A percentile compares a stretch with the other conserved stretches of the same genome.
Conservation (phyloP, 2,888 invertebrate genomes). For the Apodemia hepburni region DNA sequence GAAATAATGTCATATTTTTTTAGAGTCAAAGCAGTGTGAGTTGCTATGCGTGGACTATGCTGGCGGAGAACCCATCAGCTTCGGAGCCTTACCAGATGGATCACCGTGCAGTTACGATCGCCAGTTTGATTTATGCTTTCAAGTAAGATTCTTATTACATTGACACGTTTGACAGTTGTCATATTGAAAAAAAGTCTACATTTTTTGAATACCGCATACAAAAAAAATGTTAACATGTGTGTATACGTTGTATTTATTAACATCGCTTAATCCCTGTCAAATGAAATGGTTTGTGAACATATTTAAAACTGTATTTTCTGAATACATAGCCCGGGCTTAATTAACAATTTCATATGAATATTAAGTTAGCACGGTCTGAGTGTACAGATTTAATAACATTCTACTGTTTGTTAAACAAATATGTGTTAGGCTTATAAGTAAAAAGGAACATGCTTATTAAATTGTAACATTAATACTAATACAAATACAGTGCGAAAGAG, state of each 20-base stretch:
- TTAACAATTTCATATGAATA: neutral
- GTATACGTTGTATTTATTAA: too few species aligned
- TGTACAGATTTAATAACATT: too few species aligned
- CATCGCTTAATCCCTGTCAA: too few species aligned
- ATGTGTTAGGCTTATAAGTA: too few species aligned
- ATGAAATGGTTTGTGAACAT: too few species aligned
- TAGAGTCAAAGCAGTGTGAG: constrained; percentile 63
- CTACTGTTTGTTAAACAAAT: too few species aligned
- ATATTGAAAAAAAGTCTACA: too few species aligned
- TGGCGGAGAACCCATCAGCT: constrained; percentile 54
- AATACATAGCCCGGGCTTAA: neutral
- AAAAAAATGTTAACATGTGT: too few species aligned
- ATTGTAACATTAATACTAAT: too few species aligned
- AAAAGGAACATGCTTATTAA: too few species aligned
- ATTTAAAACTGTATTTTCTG: neutral
- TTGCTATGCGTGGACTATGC: constrained; percentile 64
- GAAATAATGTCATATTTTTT: neutral
- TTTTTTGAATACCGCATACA: too few species aligned
- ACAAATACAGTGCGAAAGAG: too few species aligned
- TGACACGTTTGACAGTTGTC: neutral
- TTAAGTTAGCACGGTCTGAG: neutral
- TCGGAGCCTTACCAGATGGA: constrained; percentile 60
- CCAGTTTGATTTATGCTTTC: constrained; percentile 64
- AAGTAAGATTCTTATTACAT: constrained; percentile 42
- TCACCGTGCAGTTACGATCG: constrained; percentile 62